Percentiles rank a stretch among this genome's conserved stretches.
phyloP scores from a whole-genome alignment of 2,888 invertebrate genomes.

The Tetragnatha montana region DNA sequence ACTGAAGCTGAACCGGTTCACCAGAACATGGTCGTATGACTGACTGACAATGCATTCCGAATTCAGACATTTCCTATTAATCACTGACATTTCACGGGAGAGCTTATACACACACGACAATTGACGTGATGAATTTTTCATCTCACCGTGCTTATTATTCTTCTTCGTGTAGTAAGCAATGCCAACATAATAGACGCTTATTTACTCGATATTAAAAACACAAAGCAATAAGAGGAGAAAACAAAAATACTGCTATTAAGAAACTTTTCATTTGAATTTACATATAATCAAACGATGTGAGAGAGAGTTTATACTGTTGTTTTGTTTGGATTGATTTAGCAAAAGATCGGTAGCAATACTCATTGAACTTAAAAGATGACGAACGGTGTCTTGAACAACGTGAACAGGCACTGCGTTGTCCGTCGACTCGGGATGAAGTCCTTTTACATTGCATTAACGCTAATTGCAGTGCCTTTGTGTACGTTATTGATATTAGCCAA shows the following conservation, averaged over 20 bases:
- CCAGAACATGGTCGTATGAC: neutral
- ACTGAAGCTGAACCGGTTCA: neutral
- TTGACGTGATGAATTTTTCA: too few relatives aligned
- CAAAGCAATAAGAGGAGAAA: too few relatives aligned
- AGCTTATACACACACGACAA: too few relatives aligned
- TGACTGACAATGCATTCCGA: neutral
- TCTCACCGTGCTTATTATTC: too few relatives aligned
- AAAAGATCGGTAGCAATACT: neutral
- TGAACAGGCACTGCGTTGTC: constrained; percentile 28
- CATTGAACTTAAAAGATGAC: constrained; percentile 16
- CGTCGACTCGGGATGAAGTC: constrained; percentile 38
- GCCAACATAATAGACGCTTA: too few relatives aligned
- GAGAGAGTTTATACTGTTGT: too few relatives aligned
- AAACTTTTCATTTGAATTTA: too few relatives aligned
- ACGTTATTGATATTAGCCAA: constrained; percentile 41
- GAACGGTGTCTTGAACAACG: constrained; percentile 6
- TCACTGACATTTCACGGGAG: too few relatives aligned
- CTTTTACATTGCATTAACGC: constrained; percentile 50
- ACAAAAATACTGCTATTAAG: too few relatives aligned
- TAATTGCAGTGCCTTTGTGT: constrained; percentile 64
- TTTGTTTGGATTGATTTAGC: neutral
- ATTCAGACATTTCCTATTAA: neutral
- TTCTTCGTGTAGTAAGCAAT: too few relatives aligned
- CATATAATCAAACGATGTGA: too few relatives aligned
- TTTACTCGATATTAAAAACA: too few relatives aligned